A percentile compares a stretch with the other conserved stretches of the same genome.
Evolutionary conservation across 1,140 invertebrate species (phyloP).

Genomic region (Uloborus diversus): DNA sequence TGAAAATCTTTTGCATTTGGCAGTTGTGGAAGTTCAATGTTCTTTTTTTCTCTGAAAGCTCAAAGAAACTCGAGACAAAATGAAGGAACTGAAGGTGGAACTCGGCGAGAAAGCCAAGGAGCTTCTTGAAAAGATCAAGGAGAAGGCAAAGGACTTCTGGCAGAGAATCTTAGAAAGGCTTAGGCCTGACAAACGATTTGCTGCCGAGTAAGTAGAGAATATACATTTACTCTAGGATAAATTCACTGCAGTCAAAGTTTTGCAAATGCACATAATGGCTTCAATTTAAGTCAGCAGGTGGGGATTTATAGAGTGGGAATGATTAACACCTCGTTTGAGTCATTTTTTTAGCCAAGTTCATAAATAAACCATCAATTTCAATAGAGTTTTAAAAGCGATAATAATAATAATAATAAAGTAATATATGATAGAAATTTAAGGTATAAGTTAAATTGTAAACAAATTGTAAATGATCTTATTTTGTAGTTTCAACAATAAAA

Average conservation of each 20-base stretch:
- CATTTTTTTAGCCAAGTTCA: no score
- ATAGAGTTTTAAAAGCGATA: no score
- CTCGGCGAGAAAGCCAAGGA: slow-evolving; percentile 1
- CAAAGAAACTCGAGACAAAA: background rate
- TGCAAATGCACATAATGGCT: no score
- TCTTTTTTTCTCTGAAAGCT: background rate
- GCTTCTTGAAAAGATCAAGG: slow-evolving; percentile 14
- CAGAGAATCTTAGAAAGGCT: slow-evolving; percentile 15
- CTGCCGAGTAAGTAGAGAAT: background rate
- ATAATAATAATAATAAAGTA: no score
- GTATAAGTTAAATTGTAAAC: no score
- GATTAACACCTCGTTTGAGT: no score
- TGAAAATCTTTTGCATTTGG: background rate
- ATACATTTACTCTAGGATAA: background rate
- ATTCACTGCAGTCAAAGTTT: background rate
- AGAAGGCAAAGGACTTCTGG: slow-evolving; percentile 33
- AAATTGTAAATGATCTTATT: no score
- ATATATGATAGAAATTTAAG: no score
- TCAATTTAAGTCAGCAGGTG: no score
- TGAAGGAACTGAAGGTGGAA: slow-evolving; percentile 19
- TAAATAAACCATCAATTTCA: no score
- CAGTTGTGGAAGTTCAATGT: background rate
- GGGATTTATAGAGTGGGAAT: no score
- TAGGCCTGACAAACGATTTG: background rate
- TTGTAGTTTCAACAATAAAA: no score